A percentile compares a stretch with the other conserved stretches of the same genome.
phyloP scores from a whole-genome alignment of 2,113 vertebrate species.

The Cyanoramphus novaezelandiae region DNA sequence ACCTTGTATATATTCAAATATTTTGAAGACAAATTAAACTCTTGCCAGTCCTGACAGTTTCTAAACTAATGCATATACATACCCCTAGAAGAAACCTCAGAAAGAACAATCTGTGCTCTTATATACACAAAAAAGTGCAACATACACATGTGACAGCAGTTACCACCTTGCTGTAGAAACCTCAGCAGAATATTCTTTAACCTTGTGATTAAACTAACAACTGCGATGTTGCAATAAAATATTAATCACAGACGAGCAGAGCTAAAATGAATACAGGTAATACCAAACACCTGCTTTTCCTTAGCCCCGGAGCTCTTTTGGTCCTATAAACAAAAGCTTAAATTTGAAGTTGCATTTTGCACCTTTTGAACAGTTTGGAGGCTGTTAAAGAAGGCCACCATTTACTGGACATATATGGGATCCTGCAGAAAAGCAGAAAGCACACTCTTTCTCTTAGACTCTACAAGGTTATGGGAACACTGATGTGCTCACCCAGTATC shows the following conservation, averaged over 20 bases:
- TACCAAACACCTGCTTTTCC: background rate
- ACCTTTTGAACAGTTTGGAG: background rate
- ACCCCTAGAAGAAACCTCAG: background rate
- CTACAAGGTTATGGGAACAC: background rate
- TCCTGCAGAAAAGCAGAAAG: background rate
- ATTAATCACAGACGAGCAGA: background rate
- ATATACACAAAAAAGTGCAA: background rate
- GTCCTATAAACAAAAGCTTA: background rate
- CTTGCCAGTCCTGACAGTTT: background rate
- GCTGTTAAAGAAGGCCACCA: background rate
- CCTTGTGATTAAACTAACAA: background rate
- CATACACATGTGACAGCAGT: background rate
- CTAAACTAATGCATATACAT: background rate
- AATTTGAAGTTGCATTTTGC: background rate
- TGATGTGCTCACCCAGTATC: background rate
- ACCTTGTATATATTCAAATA: background rate
- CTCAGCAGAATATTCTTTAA: background rate
- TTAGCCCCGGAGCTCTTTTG: background rate
- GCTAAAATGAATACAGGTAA: background rate
- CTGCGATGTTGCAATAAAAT: background rate
- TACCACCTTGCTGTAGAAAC: background rate
- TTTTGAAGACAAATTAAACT: background rate
- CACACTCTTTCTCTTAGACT: background rate
- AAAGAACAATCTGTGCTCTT: background rate
- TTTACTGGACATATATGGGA: background rate